These are phyloP conservation scores for Misgurnus anguillicaudatus DNA, from an alignment of 2,113 vertebrate species.

Conservation along the genomic window DNA sequence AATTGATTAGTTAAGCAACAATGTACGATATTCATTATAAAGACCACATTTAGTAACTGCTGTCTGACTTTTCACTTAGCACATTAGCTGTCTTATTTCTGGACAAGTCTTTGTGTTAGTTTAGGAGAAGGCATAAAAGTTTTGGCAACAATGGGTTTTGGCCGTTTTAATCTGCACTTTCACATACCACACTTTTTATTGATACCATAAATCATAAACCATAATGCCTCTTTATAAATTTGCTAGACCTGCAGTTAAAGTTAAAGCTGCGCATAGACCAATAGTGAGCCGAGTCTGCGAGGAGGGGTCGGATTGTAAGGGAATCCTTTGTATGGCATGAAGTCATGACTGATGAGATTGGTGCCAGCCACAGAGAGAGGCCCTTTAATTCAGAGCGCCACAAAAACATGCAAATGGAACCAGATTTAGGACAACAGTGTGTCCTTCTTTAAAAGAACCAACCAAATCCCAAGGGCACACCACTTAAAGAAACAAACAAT, in stretches of 20 bases:
- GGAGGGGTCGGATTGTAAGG: slow-evolving; percentile 42
- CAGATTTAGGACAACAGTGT: slow-evolving; percentile 19
- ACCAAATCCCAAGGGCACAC: slow-evolving; percentile 4
- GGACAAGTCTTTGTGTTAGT: not conserved
- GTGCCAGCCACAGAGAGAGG: slow-evolving; percentile 52
- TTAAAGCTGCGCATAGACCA: slow-evolving; percentile 8
- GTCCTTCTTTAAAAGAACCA: slow-evolving; percentile 6
- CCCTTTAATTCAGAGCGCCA: slow-evolving; percentile 23
- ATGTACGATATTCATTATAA: too few relatives aligned
- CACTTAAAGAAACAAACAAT: slow-evolving; percentile 4
- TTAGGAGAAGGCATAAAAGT: not conserved
- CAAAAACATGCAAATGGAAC: slow-evolving; percentile 9
- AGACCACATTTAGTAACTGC: too few relatives aligned
- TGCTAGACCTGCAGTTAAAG: slow-evolving; percentile 36
- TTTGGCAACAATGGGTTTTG: slow-evolving; percentile 9
- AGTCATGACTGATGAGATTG: slow-evolving; percentile 41
- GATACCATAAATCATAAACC: slow-evolving; percentile 25
- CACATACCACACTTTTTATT: slow-evolving; percentile 42
- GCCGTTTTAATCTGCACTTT: slow-evolving; percentile 1
- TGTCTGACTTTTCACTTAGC: too few relatives aligned
- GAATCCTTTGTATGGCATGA: slow-evolving; percentile 52
- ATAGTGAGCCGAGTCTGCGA: not conserved
- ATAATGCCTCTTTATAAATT: slow-evolving; percentile 41
- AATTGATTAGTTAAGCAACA: too few relatives aligned
- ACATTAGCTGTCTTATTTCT: not conserved